Evolutionary conservation across 2,797 vertebrate genomes (phyloP), one percentile per base, ranked within the genome.

Genomic region (Gallinago nigripennis): DNA sequence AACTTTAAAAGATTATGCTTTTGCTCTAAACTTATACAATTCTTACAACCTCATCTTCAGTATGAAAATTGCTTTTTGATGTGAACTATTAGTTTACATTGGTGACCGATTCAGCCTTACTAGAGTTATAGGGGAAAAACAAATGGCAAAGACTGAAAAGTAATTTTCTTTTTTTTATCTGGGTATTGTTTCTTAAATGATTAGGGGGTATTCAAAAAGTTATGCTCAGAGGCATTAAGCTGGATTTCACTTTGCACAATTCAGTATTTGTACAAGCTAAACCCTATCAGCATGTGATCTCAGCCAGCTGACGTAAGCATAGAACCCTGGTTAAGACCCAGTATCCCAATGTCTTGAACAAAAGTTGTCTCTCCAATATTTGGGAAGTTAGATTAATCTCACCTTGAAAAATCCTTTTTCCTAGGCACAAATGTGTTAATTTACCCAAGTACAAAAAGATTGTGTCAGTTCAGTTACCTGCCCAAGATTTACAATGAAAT

Each of bases 281-380:
- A 72, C 9, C 12, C 23, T 57, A 24, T 45, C 41, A 92, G 72
- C 25, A 48, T 20, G 45, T 72, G 37, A 72, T 85, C 41, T 48
- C 64, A 56, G 45, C 48, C 39, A 43, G 2, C 14, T 60, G 57
- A 71, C 1, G 0, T 54, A 37, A 1, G 0, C 7, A 9, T 31
- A 72, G 50, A 41, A 64, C 14, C 23, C n/a, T 68, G 1, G 46
- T 60, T 46, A 68, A 79, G 35, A 51, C 16, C 30, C 12, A 6
- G 5, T 43, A 54, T 64, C 68, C 15, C 33, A 51, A 1, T 43
- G 28, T 57, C 71, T 68, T 65, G 63, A 75, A 30, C 21, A 51
- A 71, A 95, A 89, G n/a, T 15, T 27, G n/a, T 64, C 21, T 71
- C 39, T 31, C 27, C n/a, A 41, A 9, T 64, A 33, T 75, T 79